Base-by-base conservation (phyloP, 2,888 invertebrate genomes). In the Calliphora vomitoria region DNA sequence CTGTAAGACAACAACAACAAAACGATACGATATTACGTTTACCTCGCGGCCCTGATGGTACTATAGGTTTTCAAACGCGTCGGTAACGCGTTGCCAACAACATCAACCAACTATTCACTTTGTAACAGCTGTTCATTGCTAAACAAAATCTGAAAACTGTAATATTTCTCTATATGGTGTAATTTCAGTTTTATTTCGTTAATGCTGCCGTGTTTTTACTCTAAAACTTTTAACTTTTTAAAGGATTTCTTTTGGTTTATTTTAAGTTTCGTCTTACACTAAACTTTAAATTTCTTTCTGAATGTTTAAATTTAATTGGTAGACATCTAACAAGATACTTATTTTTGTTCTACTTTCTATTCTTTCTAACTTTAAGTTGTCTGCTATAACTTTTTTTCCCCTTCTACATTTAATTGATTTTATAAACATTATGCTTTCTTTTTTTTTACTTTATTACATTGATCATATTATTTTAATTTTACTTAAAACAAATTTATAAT, bases 21-120 rank as follows among this genome's bases (percentile, higher is more conserved):
- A 87, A 88, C 15, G 87, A 92, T 81, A 92, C 90, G 86, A 88
- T 97, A 81, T 95, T 97, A 91, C 95, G 97, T 90, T 95, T 96
- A 92, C 97, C 97, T 0, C 95, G 95, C 90, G 97, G 97, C 53
- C 97, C 97, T 1, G 97, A 97, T 91, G 97, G 97, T 88, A 96
- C 96, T 71, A 95, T 94, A 90, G 96, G 96, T 68, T 96, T 96
- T 91, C 95, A 95, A 90, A 93, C 95, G 91, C 95, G 95, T 90
- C 96, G 96, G 95, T 96, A 93, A 93, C 93, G 92, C 80, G 89
- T 71, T 75, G 62, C 13, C 60, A 66, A 60, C 66, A 15, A 55
- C 13, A 4, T 55, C 60, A 47, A 8, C 55, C 60, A 47, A 8
- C 10, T 47, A 31, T 64, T 13, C 44, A 44, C 4, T 4, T 6